phyloP scores from a whole-genome alignment of 2,888 invertebrate genomes.

The Corythucha ciliata region DNA sequence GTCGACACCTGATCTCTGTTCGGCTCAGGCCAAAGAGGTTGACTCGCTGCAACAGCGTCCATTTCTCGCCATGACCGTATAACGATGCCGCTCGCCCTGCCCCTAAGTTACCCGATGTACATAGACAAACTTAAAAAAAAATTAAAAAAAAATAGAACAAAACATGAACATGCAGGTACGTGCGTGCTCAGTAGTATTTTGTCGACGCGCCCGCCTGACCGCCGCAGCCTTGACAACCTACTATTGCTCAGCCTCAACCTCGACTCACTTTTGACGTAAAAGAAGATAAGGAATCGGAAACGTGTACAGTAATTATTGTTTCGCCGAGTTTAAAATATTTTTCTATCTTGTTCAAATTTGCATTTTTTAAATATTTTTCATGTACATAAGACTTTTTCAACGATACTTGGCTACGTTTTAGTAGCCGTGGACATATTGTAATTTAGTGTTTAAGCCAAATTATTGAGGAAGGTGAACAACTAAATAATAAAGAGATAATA shows the following conservation, averaged over 20 bases:
- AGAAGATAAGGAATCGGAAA: not conserved
- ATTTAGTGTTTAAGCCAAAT: slow-evolving; percentile 22
- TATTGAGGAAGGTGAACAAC: slow-evolving; percentile 19
- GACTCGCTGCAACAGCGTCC: slow-evolving; percentile 45
- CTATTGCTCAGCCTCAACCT: slow-evolving; percentile 16
- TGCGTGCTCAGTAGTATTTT: slow-evolving; percentile 20
- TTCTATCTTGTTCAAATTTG: slow-evolving; percentile 30
- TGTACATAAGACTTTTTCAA: slow-evolving; percentile 23
- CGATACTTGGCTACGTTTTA: slow-evolving; percentile 29
- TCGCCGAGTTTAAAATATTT: slow-evolving; percentile 18
- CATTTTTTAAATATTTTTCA: slow-evolving; percentile 25
- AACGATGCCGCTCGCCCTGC: slow-evolving; percentile 35
- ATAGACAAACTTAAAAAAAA: slow-evolving; percentile 11
- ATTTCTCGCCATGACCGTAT: slow-evolving; percentile 49
- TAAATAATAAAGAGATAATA: slow-evolving; percentile 30
- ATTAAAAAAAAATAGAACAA: not conserved
- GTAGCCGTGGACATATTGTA: slow-evolving; percentile 30
- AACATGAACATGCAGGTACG: slow-evolving; percentile 16
- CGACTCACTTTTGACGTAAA: not conserved
- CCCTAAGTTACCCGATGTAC: slow-evolving; percentile 28
- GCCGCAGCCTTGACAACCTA: slow-evolving; percentile 24
- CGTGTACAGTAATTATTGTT: slow-evolving; percentile 19
- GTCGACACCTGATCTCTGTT: slow-evolving; percentile 48
- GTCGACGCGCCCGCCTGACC: slow-evolving; percentile 19
- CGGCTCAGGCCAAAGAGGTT: slow-evolving; percentile 45